Conservation (phyloP, 2,113 vertebrate species). For the Barnardius zonarius region DNA sequence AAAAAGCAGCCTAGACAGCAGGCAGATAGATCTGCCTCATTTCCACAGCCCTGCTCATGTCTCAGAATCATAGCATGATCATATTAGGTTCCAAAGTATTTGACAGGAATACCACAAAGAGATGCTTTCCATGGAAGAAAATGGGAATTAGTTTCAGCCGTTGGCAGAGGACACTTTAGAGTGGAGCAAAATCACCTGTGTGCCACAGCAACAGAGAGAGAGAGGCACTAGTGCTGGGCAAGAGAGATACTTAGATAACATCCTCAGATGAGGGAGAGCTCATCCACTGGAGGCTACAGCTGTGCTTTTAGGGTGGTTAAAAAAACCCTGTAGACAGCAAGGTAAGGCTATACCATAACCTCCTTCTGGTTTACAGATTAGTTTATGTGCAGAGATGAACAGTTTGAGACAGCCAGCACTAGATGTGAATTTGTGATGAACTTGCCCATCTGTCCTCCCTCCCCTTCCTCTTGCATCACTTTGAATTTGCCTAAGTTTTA, state of each 20-base stretch:
- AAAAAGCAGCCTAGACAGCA: neutral
- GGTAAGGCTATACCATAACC: neutral
- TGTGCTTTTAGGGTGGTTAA: neutral
- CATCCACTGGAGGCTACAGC: neutral
- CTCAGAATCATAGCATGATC: neutral
- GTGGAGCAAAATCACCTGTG: neutral
- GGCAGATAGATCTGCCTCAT: neutral
- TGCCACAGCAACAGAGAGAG: neutral
- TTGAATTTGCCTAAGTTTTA: neutral
- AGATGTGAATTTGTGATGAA: constrained; percentile 8
- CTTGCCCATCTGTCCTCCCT: constrained; percentile 19
- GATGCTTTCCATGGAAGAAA: neutral
- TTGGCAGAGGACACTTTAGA: neutral
- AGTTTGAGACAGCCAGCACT: neutral
- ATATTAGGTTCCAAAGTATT: neutral
- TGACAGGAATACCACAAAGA: neutral
- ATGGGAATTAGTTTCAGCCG: neutral
- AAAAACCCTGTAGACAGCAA: neutral
- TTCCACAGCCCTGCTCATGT: neutral
- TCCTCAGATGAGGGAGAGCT: neutral
- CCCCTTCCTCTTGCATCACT: neutral
- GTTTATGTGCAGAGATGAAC: constrained; percentile 18
- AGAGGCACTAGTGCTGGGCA: neutral
- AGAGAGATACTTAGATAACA: neutral
- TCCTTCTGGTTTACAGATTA: neutral